Base-by-base conservation (phyloP, 2,888 invertebrate species). In the Leptopilina drosophilae region DNA sequence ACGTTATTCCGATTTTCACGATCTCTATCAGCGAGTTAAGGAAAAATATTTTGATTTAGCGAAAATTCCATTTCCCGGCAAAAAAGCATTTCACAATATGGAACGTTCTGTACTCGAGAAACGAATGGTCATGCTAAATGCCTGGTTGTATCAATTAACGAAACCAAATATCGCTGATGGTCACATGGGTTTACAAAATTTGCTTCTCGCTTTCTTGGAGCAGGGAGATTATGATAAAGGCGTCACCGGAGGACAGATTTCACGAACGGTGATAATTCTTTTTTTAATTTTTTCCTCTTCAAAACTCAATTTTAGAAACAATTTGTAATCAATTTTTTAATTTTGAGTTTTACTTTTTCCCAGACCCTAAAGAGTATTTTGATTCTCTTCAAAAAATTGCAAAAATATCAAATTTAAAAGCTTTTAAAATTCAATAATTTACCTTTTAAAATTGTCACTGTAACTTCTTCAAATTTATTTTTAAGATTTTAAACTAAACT, bases 21-120 rank as follows among this genome's bases (percentile, higher is more conserved):
- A 98, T 89, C 93, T 99, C 20, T 96, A 98, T 90, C 94, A 95
- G 83, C 95, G 95, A 88, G 94, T 98, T 67, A 96, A 96, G 89
- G 96, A 96, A 79, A 95, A 97, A 95, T 98, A 95, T 93, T 95
- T 96, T 49, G 95, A 96, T 89, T 92, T 98, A 33, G 94, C 94
- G 0, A 95, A 95, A 86, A 92, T 98, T 53, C 94, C 95, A 40
- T 97, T 98, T 89, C 98, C 98, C 0, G 97, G 96, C 0, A 99
- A 98, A 92, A 98, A 98, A 90, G 96, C 98, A 69, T 97, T 98
- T 91, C 97, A 98, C 89, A 98, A 98, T 89, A 97, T 97, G 90
- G 97, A 97, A 79, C 93, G 96, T 11, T 92, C 94, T 2, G 96
- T 98, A 40, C 92, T 98, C 78, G 98, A 98, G 90, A 95, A 95